Base-by-base conservation (phyloP, 2,888 invertebrate genomes). In the Agonopterix arenella region DNA sequence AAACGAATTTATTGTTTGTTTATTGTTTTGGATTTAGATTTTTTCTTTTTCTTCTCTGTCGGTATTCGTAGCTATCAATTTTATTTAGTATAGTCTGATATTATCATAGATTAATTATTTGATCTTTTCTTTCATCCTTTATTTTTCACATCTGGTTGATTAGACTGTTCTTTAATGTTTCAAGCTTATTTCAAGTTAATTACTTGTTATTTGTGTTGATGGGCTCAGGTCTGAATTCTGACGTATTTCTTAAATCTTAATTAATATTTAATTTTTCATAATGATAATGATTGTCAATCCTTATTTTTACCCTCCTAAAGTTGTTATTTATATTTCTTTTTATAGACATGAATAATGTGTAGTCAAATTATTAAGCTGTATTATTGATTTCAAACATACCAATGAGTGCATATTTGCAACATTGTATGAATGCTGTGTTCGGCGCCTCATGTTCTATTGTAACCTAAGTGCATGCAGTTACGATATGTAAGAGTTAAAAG, bases 1-100 rank as follows among this genome's bases (percentile, higher is more conserved):
- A 72, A 66, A 54, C 51, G 57, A 61, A 74, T 77, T 75, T 74
- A 76, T 70, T 57, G 66, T 73, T 72, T 75, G 74, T 77, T 74
- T 76, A 76, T 71, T 68, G 64, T 73, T 71, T 68, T 66, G 58
- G 53, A 60, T 68, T 67, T 60, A 60, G 28, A 28, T 28, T 60
- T 60, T 66, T 64, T 51, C 47, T 48, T 8, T 8, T 28, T 42
- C 10, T 42, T 42, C 40, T 28, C 28, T 7, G 28, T 28, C 28
- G 28, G 28, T 28, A 28, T 28, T 28, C 28, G 28, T 28, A 28
- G 28, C 28, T 28, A 28, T 28, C 28, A 28, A 28, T 28, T 28
- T 28, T 28, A 28, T 28, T 7, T 7, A 28, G 7, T 28, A 28
- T 28, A 2, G 28, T 28, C 28, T 28, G 28, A 28, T 28, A 28